phyloP scores from a whole-genome alignment of 37 sponge, comb jelly and placozoan species.

The Theonella swinhoei region DNA sequence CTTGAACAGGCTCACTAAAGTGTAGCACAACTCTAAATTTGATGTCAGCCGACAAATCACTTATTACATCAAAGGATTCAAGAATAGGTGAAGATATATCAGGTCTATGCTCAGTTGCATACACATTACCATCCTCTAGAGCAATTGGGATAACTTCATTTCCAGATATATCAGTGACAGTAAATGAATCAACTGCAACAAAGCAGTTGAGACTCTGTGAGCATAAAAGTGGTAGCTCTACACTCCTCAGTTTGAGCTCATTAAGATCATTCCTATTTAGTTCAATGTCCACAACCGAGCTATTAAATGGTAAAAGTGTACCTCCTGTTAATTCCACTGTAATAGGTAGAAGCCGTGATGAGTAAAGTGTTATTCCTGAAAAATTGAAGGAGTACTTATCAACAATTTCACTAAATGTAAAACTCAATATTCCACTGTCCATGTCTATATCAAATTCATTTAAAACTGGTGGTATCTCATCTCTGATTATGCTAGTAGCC shows the following conservation, averaged over 20 bases:
- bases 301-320: constrained; percentile 25
- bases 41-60: neutral
- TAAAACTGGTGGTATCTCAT: constrained; percentile 61
- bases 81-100: constrained; percentile 71
- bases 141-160: constrained; percentile 41
- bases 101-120: neutral
- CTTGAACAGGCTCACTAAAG: constrained; percentile 69
- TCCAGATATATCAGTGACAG: constrained; percentile 76
- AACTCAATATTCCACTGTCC: constrained; percentile 45
- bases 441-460: constrained; percentile 57
- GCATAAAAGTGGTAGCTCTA: constrained; percentile 29
- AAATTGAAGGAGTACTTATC: constrained; percentile 54
- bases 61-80: constrained; percentile 61
- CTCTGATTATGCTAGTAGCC: constrained; percentile 30
- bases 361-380: constrained; percentile 33
- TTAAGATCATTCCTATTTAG: constrained; percentile 56
- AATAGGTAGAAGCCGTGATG: neutral
- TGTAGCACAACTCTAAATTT: constrained; percentile 49
- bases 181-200: constrained; percentile 22
- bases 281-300: constrained; percentile 49
- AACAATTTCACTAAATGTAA: constrained; percentile 89
- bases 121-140: neutral
- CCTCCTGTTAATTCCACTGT: constrained; percentile 30
- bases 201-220: constrained; percentile 26
- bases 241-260: constrained; percentile 49